Evolutionary conservation across 1,140 invertebrate genomes (phyloP).

Genomic region (Platorchestia sp.): DNA sequence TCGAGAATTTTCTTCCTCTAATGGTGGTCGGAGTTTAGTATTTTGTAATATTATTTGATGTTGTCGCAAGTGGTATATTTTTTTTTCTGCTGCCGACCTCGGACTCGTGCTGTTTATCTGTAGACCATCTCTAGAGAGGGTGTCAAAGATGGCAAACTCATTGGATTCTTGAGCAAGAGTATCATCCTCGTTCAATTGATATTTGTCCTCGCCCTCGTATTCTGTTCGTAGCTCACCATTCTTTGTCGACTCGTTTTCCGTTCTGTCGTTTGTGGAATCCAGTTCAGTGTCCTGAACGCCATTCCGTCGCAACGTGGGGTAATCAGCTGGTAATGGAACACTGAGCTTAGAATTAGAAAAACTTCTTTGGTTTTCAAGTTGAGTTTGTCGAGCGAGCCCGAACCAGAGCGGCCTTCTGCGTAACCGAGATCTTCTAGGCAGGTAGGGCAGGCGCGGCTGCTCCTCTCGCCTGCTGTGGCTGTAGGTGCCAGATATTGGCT

Average conservation of each 20-base stretch:
- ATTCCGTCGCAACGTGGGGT: neutral
- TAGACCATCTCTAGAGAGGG: neutral
- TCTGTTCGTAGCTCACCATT: neutral
- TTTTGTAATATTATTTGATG: slow-evolving; percentile 38
- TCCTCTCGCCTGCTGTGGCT: neutral
- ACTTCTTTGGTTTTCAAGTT: neutral
- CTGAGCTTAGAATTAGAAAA: neutral
- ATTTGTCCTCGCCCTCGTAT: neutral
- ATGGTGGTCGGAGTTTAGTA: slow-evolving; percentile 28
- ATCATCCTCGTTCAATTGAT: neutral
- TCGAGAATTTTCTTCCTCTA: neutral
- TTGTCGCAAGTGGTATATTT: slow-evolving; percentile 7
- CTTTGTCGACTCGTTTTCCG: neutral
- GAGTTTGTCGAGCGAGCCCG: neutral
- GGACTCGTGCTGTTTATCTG: neutral
- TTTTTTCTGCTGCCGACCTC: neutral
- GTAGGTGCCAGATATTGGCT: neutral
- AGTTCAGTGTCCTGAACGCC: neutral
- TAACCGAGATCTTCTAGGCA: neutral
- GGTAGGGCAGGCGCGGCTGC: neutral
- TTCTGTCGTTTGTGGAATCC: neutral
- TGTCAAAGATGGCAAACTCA: neutral
- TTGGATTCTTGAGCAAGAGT: neutral
- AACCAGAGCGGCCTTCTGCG: slow-evolving; percentile 15
- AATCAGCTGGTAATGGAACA: neutral